Evolutionary conservation across 1,140 invertebrate genomes (phyloP), one percentile per base, ranked within the genome.

Genomic region (Lepidurus apus): DNA sequence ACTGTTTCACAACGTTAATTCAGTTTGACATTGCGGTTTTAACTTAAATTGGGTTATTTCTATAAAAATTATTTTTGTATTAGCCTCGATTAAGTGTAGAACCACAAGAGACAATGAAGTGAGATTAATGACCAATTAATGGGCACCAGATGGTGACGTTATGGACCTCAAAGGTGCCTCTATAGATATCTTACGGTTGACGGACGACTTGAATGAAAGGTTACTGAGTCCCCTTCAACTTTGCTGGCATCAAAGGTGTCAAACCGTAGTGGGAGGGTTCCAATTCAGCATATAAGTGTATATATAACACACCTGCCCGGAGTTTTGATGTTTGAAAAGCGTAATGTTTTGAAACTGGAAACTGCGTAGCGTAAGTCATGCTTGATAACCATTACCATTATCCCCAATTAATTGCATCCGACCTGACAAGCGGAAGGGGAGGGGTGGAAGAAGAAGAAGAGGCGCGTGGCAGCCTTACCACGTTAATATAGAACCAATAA

Each of bases 401-500:
- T 65, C 53, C 53, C 53, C 53, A 65, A 65, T 65, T 65, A 65
- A 65, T 65, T 65, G 53, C 53, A 65, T 65, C 53, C 53, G 53
- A 65, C 17, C 53, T 65, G 53, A 65, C 53, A 65, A 65, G 53
- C 53, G 6, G 53, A 65, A 65, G 13, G 53, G 53, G 10, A 17
- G 53, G 53, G 53, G 21, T 13, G 21, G 53, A 7, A 1, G 53
- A 65, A 65, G 21, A 65, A 65, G 53, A 65, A 21, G 21, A 65
- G 53, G 53, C 53, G 53, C 53, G 53, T 65, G 53, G 53, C 53
- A 65, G 53, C 53, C 17, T 65, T 65, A 65, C 53, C 53, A 17
- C 53, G 17, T 4, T 65, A 65, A 65, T 65, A 65, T 65, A 65
- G 53, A 65, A 13, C 53, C 53, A 65, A 65, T 65, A 65, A 65